Evolutionary conservation across 2,888 invertebrate genomes (phyloP), one percentile per base, ranked within the genome.

Genomic region (Nomada lathburiana): DNA sequence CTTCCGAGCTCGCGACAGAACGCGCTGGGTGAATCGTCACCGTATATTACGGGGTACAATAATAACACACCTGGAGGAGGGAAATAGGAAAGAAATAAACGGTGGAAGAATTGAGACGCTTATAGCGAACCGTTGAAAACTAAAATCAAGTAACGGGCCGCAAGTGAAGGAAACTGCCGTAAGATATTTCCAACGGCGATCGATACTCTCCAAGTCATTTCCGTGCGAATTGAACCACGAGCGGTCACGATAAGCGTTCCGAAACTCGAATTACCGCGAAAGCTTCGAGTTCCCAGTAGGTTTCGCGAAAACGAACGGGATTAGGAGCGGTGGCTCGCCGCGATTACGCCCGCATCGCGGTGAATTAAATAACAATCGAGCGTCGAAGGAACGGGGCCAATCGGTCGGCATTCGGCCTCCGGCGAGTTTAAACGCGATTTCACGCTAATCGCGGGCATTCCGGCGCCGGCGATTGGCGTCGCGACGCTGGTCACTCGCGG

Each of bases 291-390:
- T 62, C 60, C 47, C 42, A 68, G 16, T 50, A 36, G 13, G 44
- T 65, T 75, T 70, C 63, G 50, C 57, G 23, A 72, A 85, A 76
- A 73, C 52, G 59, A 16, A n/a, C 50, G 16, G 47, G 52, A 76
- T 72, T 79, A 68, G 63, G 68, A 70, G 55, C 29, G 50, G 59
- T 7, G 67, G 36, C 52, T 62, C 23, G 53, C n/a, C 67, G 53
- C 47, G 67, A 82, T 73, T 62, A 65, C 59, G 74, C 29, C 64
- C 59, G 23, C 55, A 36, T 36, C 52, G 55, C 26, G 36, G 55
- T 18, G 53, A 86, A 76, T 78, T 78, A 81, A 80, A 79, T 60
- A 83, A 77, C 68, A 59, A 83, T 86, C 47, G 68, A 16, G 11
- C 42, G 11, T n/a, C 20, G 52, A 4, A 18, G 71, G 47, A 50